A percentile compares a stretch with the other conserved stretches of the same genome.
These are phyloP conservation scores for Sorex fumeus DNA, from an alignment of 2,113 vertebrate genomes.

Conservation along the genomic window DNA sequence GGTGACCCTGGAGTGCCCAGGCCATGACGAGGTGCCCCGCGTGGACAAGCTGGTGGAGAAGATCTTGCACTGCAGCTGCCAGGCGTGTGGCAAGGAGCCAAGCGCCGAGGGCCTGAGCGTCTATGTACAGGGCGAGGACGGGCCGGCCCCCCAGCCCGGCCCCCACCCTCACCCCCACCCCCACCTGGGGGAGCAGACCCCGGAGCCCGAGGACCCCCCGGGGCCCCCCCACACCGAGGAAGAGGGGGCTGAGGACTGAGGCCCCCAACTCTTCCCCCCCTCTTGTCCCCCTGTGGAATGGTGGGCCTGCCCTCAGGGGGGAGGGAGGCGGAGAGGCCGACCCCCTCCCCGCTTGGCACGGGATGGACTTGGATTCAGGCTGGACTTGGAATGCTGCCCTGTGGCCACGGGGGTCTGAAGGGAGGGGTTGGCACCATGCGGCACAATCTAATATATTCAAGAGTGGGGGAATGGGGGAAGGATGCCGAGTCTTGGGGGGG, in stretches of 20 bases:
- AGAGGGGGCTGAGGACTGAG: constrained; percentile 84
- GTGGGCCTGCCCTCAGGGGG: constrained; percentile 70
- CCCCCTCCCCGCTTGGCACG: constrained; percentile 66
- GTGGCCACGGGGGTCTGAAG: constrained; percentile 79
- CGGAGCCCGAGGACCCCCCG: constrained; percentile 74
- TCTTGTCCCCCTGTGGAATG: constrained; percentile 67
- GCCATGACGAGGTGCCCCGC: constrained; percentile 92
- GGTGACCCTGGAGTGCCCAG: constrained; percentile 96
- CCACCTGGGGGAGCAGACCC: constrained; percentile 83
- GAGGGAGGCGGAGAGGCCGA: constrained; percentile 68
- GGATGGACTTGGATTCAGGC: constrained; percentile 79
- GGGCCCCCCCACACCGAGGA: constrained; percentile 81
- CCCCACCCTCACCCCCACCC: constrained; percentile 85
- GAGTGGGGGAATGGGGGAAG: constrained; percentile 41
- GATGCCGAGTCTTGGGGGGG: constrained; percentile 23
- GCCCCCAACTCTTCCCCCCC: constrained; percentile 70
- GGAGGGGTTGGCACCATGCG: constrained; percentile 78
- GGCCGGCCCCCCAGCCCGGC: constrained; percentile 84
- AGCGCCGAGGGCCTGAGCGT: constrained; percentile 95
- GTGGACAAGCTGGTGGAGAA: constrained; percentile 98
- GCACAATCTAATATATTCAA: constrained; percentile 89
- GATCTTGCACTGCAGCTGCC: constrained; percentile 97
- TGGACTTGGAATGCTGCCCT: constrained; percentile 79
- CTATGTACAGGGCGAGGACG: constrained; percentile 92
- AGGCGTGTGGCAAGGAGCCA: constrained; percentile 96